A percentile compares a stretch with the other conserved stretches of the same genome.
These are phyloP conservation scores for Erithacus rubecula DNA, from an alignment of 2,797 vertebrate genomes.

Conservation along the genomic window DNA sequence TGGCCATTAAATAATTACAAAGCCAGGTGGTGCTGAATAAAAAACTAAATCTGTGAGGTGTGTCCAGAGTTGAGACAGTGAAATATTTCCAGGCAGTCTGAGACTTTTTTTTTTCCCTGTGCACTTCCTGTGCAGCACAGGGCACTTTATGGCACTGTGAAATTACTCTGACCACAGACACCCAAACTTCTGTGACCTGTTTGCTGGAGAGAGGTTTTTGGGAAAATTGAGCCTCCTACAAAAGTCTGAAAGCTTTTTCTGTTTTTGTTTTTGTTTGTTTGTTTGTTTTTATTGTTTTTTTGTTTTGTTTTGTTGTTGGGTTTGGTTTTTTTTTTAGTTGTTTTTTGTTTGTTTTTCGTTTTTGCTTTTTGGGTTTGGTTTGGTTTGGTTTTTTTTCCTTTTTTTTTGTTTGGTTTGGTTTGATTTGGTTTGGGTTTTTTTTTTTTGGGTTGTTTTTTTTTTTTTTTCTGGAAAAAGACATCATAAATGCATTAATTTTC, in stretches of 20 bases:
- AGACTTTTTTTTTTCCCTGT: background rate
- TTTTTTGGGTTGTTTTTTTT: background rate
- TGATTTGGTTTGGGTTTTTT: background rate
- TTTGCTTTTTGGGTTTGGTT: no score
- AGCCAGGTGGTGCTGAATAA: background rate
- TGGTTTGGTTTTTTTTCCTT: background rate
- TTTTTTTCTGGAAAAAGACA: background rate
- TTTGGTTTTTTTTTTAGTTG: no score
- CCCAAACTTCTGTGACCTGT: background rate
- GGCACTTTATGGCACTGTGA: background rate
- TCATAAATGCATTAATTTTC: background rate
- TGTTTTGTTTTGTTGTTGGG: background rate
- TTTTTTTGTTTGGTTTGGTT: background rate
- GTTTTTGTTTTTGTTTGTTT: background rate
- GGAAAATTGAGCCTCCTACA: background rate
- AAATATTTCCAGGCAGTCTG: background rate
- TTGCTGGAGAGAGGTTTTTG: background rate
- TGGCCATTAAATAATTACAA: background rate
- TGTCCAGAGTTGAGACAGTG: background rate
- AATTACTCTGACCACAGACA: background rate
- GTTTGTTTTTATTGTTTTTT: background rate
- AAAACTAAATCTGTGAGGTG: background rate
- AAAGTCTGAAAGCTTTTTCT: background rate
- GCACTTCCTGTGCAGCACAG: background rate
- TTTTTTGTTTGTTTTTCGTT: no score